Evolutionary conservation across 2,888 invertebrate genomes (phyloP).

Genomic region (Diarsia dahlii): DNA sequence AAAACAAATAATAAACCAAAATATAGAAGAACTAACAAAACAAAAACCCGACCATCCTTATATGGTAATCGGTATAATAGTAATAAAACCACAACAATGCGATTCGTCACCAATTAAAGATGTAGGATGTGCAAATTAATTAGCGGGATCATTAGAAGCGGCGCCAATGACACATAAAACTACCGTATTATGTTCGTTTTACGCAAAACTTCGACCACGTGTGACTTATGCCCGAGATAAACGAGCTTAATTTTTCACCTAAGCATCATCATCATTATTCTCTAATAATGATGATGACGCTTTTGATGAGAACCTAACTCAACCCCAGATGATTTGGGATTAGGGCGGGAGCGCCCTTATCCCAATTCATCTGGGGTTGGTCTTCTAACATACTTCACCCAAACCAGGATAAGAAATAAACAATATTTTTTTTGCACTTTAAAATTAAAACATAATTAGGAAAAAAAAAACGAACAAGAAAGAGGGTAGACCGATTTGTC

Average conservation of each 20-base stretch:
- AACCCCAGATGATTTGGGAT: too few relatives aligned
- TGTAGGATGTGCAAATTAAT: conserved; percentile 80
- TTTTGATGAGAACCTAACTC: too few relatives aligned
- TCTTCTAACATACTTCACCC: too few relatives aligned
- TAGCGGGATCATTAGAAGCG: conserved; percentile 78
- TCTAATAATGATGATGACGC: too few relatives aligned
- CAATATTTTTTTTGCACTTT: too few relatives aligned
- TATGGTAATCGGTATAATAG: conserved; percentile 53
- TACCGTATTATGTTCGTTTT: conserved; percentile 74
- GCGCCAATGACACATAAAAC: conserved; percentile 83
- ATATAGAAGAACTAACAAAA: conserved; percentile 23
- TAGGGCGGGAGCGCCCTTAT: too few relatives aligned
- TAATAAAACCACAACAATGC: conserved; percentile 69
- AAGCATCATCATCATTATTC: too few relatives aligned
- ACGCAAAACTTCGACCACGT: conserved; percentile 76
- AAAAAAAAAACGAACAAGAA: too few relatives aligned
- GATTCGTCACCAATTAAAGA: conserved; percentile 69
- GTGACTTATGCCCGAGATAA: conserved; percentile 47
- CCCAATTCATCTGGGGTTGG: too few relatives aligned
- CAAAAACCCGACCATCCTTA: conserved; percentile 30
- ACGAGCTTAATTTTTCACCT: not conserved
- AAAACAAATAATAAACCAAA: conserved; percentile 40
- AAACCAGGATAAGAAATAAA: too few relatives aligned
- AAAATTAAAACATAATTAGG: too few relatives aligned
- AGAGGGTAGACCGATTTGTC: too few relatives aligned